Percentiles rank a stretch among this genome's conserved stretches.
Evolutionary conservation across 2,797 vertebrate species (phyloP).

Genomic region (Myotis planiceps): DNA sequence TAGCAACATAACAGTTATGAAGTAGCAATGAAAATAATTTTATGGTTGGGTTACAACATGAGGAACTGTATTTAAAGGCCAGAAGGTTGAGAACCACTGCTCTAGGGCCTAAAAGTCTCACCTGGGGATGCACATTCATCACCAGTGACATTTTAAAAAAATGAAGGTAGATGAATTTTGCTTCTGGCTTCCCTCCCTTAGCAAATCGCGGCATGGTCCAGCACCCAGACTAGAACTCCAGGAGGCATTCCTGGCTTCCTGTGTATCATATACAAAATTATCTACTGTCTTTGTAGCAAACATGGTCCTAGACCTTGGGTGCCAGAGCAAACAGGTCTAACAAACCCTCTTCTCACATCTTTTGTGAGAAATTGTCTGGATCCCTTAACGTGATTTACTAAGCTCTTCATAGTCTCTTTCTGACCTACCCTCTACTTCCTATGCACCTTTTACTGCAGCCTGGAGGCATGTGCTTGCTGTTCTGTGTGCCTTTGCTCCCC

Average conservation of each 20-base stretch:
- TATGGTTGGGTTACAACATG: too few relatives aligned
- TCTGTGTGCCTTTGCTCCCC: not conserved
- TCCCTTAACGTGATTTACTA: not conserved
- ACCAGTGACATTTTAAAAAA: not conserved
- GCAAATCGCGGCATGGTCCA: not conserved
- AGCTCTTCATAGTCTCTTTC: not conserved
- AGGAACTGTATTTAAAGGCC: too few relatives aligned
- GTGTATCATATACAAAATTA: not conserved
- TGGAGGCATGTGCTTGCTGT: not conserved
- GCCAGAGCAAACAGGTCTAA: not conserved
- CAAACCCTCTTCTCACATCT: not conserved
- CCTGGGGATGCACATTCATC: not conserved
- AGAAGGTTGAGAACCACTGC: too few relatives aligned
- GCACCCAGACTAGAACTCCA: not conserved
- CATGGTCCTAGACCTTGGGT: not conserved
- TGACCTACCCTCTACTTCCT: not conserved
- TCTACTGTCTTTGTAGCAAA: not conserved
- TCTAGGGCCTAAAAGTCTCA: not conserved
- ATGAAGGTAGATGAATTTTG: not conserved
- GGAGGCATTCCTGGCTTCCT: not conserved
- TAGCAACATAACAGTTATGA: too few relatives aligned
- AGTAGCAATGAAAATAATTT: too few relatives aligned
- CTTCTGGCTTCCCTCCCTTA: not conserved
- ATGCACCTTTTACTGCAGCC: not conserved
- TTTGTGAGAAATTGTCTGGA: not conserved